Evolutionary conservation across 1,140 invertebrate genomes (phyloP).

Genomic region (Leptinotarsa texana): DNA sequence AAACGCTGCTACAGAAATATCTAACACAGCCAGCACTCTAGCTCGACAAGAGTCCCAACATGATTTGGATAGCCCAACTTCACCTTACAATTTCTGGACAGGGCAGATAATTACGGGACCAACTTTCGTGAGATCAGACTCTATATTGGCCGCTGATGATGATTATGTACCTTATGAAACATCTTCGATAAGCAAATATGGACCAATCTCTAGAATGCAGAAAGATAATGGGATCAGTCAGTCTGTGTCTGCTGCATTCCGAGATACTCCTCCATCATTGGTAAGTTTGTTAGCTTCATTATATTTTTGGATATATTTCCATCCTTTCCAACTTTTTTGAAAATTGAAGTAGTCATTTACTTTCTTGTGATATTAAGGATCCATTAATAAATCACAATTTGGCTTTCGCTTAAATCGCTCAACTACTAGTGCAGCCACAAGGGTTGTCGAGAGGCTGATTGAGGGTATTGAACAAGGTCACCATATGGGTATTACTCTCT

Average conservation of each 20-base stretch:
- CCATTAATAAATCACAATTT: too few species aligned
- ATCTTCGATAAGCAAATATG: constrained; percentile 74
- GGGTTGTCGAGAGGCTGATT: too few species aligned
- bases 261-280: constrained; percentile 52
- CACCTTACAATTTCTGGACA: constrained; percentile 53
- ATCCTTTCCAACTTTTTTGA: too few species aligned
- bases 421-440: too few species aligned
- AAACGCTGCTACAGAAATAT: constrained; percentile 57
- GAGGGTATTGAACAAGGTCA: too few species aligned
- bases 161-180: constrained; percentile 77
- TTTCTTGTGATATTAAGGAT: too few species aligned
- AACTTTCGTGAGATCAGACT: constrained; percentile 66
- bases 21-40: constrained; percentile 50
- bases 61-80: constrained; percentile 56
- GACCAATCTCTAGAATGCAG: constrained; percentile 76
- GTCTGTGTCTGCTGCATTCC: constrained; percentile 40
- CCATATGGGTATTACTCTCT: too few species aligned
- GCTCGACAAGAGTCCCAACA: constrained; percentile 55
- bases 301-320: too few species aligned
- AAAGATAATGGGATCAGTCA: constrained; percentile 54
- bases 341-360: too few species aligned
- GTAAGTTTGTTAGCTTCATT: constrained; percentile 33
- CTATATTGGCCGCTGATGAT: constrained; percentile 71
- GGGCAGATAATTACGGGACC: constrained; percentile 53
- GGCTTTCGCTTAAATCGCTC: too few species aligned